Conservation (phyloP, 2,888 invertebrate genomes). For the Eugnorisma glareosa region DNA sequence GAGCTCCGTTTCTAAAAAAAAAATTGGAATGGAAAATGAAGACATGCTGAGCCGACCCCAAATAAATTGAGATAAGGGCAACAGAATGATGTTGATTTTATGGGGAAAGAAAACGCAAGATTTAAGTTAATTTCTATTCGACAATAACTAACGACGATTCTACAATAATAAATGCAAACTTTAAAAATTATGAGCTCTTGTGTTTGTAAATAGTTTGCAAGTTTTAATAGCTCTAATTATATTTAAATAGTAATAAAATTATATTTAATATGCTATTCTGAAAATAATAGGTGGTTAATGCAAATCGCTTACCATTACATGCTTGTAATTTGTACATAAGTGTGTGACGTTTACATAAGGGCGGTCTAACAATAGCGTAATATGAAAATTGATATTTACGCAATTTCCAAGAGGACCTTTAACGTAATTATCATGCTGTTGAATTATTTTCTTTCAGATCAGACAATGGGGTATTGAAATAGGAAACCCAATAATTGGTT, state of each 20-base stretch:
- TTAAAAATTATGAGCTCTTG: conserved; percentile 9
- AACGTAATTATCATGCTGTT: conserved; percentile 14
- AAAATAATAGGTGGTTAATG: conserved; percentile 36
- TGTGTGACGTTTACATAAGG: background rate
- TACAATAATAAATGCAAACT: conserved; percentile 1
- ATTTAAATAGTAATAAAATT: conserved; percentile 33
- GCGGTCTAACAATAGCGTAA: background rate
- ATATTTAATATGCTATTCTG: conserved; percentile 21
- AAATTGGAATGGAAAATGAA: background rate
- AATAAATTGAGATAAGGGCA: too few species aligned
- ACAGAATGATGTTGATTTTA: too few species aligned
- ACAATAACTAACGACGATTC: too few species aligned
- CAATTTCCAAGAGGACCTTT: background rate
- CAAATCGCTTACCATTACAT: conserved; percentile 36
- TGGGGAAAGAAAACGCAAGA: conserved; percentile 5
- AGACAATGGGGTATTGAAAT: conserved; percentile 20
- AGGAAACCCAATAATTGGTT: conserved; percentile 35
- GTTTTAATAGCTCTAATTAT: conserved; percentile 26
- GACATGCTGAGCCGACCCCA: too few species aligned
- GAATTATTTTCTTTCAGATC: conserved; percentile 4
- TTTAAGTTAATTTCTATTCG: background rate
- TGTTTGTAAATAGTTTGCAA: conserved; percentile 18
- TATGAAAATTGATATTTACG: conserved; percentile 14
- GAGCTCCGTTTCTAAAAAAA: conserved; percentile 1
- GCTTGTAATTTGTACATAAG: conserved; percentile 13